Evolutionary conservation across 2,888 invertebrate species (phyloP).

Genomic region (Drosophila pegasa): DNA sequence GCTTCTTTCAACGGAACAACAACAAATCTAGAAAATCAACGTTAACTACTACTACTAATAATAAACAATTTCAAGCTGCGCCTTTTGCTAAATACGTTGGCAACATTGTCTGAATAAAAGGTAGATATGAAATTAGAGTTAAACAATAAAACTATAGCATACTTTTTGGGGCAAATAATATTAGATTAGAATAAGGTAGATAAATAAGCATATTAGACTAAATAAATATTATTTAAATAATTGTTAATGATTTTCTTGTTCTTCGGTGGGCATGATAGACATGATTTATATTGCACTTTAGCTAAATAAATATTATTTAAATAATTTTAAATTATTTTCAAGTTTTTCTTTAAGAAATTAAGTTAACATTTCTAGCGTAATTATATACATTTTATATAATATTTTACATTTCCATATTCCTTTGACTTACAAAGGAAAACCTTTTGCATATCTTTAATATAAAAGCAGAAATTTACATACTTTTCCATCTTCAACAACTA

Average conservation of each 20-base stretch:
- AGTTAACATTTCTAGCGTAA: background rate
- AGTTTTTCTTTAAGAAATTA: background rate
- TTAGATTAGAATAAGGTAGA: no score
- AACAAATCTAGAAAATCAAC: slow-evolving; percentile 26
- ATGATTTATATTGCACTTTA: background rate
- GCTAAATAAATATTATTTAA: background rate
- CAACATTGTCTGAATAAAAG: slow-evolving; percentile 64
- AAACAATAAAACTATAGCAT: slow-evolving; percentile 16
- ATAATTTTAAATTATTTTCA: background rate
- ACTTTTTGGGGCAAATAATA: slow-evolving; percentile 19
- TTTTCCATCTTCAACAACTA: background rate
- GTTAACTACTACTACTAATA: slow-evolving; percentile 15
- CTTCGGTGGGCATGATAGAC: no score
- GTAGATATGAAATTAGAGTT: slow-evolving; percentile 31
- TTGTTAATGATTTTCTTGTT: background rate
- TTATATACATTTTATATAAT: background rate
- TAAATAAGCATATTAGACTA: no score
- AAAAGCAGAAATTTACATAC: background rate
- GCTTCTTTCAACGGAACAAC: slow-evolving; percentile 15
- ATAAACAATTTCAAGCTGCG: slow-evolving; percentile 15
- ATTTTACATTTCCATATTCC: no score
- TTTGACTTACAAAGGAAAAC: background rate
- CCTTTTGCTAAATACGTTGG: slow-evolving; percentile 34
- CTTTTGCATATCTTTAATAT: background rate
- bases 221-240: background rate